Percentiles rank a stretch among this genome's conserved stretches.
Conservation (phyloP, 2,888 invertebrate species). For the Liodrosophila aerea region DNA sequence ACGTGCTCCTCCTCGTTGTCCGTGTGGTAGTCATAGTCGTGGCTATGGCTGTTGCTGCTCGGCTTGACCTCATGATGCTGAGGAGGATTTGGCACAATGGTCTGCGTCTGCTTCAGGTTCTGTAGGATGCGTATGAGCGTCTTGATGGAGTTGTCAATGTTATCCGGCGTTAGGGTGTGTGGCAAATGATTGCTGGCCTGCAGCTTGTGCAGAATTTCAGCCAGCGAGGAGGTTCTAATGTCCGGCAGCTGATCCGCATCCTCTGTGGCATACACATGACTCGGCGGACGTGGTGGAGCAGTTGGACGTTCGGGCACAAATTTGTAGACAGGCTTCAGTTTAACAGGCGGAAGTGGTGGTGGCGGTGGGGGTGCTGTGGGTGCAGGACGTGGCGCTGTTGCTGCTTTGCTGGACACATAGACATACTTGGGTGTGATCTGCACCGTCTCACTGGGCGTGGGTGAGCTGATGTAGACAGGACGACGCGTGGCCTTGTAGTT, state of each 20-base stretch:
- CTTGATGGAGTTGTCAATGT: constrained; percentile 90
- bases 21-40: constrained; percentile 79
- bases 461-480: constrained; percentile 50
- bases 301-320: constrained; percentile 48
- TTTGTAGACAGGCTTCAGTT: constrained; percentile 73
- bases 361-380: constrained; percentile 22
- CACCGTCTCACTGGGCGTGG: constrained; percentile 51
- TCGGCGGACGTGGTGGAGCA: constrained; percentile 30
- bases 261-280: constrained; percentile 7
- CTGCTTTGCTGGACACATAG: constrained; percentile 51
- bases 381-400: constrained; percentile 23
- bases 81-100: constrained; percentile 78
- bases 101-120: constrained; percentile 84
- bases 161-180: constrained; percentile 89
- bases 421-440: constrained; percentile 66
- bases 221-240: constrained; percentile 82
- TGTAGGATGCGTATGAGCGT: constrained; percentile 90
- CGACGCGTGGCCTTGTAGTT: constrained; percentile 52
- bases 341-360: constrained; percentile 55
- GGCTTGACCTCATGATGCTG: constrained; percentile 77
- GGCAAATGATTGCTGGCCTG: constrained; percentile 90
- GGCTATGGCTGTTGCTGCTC: constrained; percentile 24
- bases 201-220: constrained; percentile 87
- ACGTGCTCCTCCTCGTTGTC: constrained; percentile 61
- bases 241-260: constrained; percentile 79